A percentile compares a stretch with the other conserved stretches of the same genome.
Conservation (phyloP, 2,888 invertebrate species). For the Halictus quadricinctus region DNA sequence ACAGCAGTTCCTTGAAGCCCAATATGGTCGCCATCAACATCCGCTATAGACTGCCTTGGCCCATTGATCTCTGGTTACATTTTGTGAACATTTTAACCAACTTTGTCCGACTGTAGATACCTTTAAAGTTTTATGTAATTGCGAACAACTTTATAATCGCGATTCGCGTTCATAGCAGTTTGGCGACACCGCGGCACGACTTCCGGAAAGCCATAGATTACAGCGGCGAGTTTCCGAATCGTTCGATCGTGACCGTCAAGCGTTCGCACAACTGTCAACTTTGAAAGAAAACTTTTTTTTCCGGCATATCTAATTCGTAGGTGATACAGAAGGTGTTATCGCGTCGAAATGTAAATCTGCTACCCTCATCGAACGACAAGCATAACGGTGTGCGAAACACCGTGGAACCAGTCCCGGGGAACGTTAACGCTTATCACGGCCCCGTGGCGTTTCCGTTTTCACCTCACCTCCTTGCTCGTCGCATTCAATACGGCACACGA, state of each 20-base stretch:
- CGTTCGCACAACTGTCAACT: not conserved
- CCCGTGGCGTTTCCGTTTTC: conserved; percentile 34
- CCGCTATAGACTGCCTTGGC: too few species aligned
- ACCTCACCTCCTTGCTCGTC: not conserved
- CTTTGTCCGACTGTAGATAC: not conserved
- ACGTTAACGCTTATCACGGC: conserved; percentile 18
- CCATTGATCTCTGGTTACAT: too few species aligned
- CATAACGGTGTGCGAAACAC: conserved; percentile 9
- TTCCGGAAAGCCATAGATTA: not conserved
- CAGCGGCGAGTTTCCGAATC: not conserved
- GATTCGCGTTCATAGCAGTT: not conserved
- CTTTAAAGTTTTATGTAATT: not conserved
- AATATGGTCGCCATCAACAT: too few species aligned
- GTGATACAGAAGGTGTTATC: conserved; percentile 17
- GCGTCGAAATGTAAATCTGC: conserved; percentile 32
- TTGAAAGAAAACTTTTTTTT: not conserved
- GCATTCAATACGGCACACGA: conserved; percentile 30
- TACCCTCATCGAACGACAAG: conserved; percentile 19
- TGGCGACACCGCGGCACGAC: not conserved
- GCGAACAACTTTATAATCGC: not conserved
- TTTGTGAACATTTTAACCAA: too few species aligned
- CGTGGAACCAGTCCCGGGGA: not conserved
- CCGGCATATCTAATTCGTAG: conserved; percentile 20
- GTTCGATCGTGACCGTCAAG: not conserved
- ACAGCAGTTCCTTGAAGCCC: too few species aligned